phyloP scores from a whole-genome alignment of 1,140 invertebrate species.

The Diuraphis noxia region DNA sequence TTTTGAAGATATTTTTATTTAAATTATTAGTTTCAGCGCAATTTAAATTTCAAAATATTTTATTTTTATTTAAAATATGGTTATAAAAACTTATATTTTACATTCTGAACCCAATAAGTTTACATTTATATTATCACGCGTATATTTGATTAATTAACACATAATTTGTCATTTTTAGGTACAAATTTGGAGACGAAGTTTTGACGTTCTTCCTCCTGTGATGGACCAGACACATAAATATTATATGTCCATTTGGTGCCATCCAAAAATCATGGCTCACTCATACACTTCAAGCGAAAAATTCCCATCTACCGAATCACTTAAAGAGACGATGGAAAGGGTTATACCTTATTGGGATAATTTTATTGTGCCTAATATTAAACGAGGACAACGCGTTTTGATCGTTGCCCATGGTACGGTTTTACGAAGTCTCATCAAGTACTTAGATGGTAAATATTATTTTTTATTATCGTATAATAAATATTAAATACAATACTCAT shows the following conservation, averaged over 20 bases:
- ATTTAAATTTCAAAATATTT: background rate
- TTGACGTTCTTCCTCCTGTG: constrained; percentile 86
- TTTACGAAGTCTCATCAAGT: constrained; percentile 71
- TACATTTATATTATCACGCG: background rate
- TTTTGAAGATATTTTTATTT: background rate
- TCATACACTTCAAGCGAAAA: constrained; percentile 58
- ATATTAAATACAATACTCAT: background rate
- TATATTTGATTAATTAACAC: background rate
- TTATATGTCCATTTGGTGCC: constrained; percentile 69
- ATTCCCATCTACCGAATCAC: constrained; percentile 70
- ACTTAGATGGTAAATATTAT: constrained; percentile 65
- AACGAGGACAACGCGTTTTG: constrained; percentile 66
- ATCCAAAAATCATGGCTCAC: constrained; percentile 58
- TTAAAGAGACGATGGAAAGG: constrained; percentile 68
- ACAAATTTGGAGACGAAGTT: constrained; percentile 83
- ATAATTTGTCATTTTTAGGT: constrained; percentile 58
- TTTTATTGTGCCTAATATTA: constrained; percentile 68
- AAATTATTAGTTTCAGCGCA: background rate
- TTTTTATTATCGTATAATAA: background rate
- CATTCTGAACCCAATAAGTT: background rate
- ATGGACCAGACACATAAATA: constrained; percentile 82
- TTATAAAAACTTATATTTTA: background rate
- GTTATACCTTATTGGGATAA: constrained; percentile 72
- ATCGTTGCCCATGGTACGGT: constrained; percentile 75
- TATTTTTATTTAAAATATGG: background rate